Evolutionary conservation across 2,888 invertebrate genomes (phyloP), one percentile per base, ranked within the genome.

Genomic region (Cephalotes varians): DNA sequence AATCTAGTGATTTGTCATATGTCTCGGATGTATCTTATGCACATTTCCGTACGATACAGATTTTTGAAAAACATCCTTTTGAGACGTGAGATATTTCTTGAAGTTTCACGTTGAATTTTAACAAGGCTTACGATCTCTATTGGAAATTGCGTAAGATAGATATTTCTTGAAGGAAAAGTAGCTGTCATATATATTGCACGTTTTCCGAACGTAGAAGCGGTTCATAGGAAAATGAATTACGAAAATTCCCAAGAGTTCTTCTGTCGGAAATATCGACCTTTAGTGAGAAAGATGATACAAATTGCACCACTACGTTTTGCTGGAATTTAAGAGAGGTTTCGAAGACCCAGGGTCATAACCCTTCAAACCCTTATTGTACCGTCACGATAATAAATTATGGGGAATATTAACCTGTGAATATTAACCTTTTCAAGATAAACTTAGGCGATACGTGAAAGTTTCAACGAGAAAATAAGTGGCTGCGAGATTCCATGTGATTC

Each of bases 221-320:
- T 40, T 40, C 12, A 56, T 71, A 82, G 47, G 44, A 77, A 82
- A 56, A 49, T 34, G 67, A 69, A 18, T 62, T 64, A 83, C 60
- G 28, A 67, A 56, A 64, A 49, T 51, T 65, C 80, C 40, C 74
- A 31, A 15, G 54, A 31, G 76, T 65, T 21, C 54, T 60, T 25
- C 58, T 40, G 71, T 81, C 12, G 28, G 54, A 69, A 31, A 34
- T 49, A 51, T 74, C 58, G 40, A 54, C 69, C 58, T 58, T 56
- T 15, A 12, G 47, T 21, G n/a, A 34, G 34, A 62, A 82, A 65
- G 69, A 56, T 15, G 56, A 56, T 80, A 80, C 73, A n/a, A 74
- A 69, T 73, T 51, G 54, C 40, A 54, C 28, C 21, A 21, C 15
- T 54, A 72, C 28, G 34, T 67, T 73, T 73, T 65, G 31, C n/a